Evolutionary conservation across 2,797 vertebrate species (phyloP), one percentile per base, ranked within the genome.

Genomic region (Lophius americanus): DNA sequence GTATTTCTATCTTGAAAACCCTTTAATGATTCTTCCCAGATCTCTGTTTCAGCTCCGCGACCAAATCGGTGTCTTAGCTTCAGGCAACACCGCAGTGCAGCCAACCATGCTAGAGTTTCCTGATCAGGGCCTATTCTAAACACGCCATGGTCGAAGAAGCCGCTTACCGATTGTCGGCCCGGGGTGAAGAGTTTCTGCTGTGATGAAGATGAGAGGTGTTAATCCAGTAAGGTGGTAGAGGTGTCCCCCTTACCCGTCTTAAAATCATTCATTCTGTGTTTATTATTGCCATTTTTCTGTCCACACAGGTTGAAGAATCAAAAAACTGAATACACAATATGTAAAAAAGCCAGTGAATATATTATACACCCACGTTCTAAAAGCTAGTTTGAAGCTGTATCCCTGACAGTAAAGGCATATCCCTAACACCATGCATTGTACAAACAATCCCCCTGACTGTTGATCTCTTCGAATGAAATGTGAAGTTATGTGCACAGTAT

Each of bases 61-160:
- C 79, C 85, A 76, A 70, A 68, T 46, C 48, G 60, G 61, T 75
- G 6, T 76, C 60, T 66, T 61, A 72, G 77, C 85, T 61, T 38
- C 57, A 37, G 79, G 68, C 81, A 68, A 13, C 75, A 54, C 58
- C 74, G 37, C 73, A 58, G 44, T 64, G 58, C 57, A 73, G 75
- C 66, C 51, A 4, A 85, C 83, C 88, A 79, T 81, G 75, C 73
- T 73, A 70, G 74, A 82, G 80, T 80, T 32, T 60, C 63, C 73
- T 61, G 64, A 75, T 86, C 76, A 79, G 70, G 76, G 79, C 50
- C 46, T 12, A 5, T 50, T 78, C 79, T 68, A 82, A 82, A 66
- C 65, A 49, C 51, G 62, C 75, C 44, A 56, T 1, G 9, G 56
- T 63, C 62, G 53, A 50, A 64, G 54, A 76, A 52, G 64, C 71